These are phyloP conservation scores for Oncorhynchus masou DNA, from an alignment of 2,113 vertebrate species.

Conservation along the genomic window DNA sequence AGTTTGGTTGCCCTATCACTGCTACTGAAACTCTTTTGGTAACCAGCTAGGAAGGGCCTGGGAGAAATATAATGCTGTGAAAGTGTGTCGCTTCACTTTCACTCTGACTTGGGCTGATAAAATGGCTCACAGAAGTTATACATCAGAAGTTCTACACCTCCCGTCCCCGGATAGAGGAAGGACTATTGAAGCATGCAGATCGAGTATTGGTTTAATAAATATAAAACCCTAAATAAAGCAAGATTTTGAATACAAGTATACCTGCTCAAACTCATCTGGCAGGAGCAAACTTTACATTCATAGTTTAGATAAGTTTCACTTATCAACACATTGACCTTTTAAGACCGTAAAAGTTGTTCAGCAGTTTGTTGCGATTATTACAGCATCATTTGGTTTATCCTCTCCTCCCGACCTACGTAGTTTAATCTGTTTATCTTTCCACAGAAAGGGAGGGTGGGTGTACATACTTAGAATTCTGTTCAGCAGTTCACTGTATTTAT, in stretches of 20 bases:
- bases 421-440: conserved; percentile 67
- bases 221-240: conserved; percentile 3
- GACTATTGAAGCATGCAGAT: conserved; percentile 50
- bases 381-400: conserved; percentile 39
- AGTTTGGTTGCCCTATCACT: conserved; percentile 46
- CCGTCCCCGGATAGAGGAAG: conserved; percentile 24
- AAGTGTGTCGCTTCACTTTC: conserved; percentile 47
- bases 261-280: conserved; percentile 28
- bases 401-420: conserved; percentile 26
- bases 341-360: conserved; percentile 32
- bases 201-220: conserved; percentile 59
- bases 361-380: conserved; percentile 51
- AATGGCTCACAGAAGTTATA: conserved; percentile 40
- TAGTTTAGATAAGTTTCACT: conserved; percentile 39
- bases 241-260: conserved; percentile 26
- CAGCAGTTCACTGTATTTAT: conserved; percentile 60
- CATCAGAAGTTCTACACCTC: conserved; percentile 31
- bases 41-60: conserved; percentile 6
- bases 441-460: conserved; percentile 13
- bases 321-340: conserved; percentile 58
- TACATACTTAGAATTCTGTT: conserved; percentile 29
- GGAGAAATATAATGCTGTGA: conserved; percentile 35
- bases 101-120: conserved; percentile 47
- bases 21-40: conserved; percentile 53
- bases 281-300: conserved; percentile 43